Conservation (phyloP, 2,113 vertebrate species). For the Scomber scombrus region DNA sequence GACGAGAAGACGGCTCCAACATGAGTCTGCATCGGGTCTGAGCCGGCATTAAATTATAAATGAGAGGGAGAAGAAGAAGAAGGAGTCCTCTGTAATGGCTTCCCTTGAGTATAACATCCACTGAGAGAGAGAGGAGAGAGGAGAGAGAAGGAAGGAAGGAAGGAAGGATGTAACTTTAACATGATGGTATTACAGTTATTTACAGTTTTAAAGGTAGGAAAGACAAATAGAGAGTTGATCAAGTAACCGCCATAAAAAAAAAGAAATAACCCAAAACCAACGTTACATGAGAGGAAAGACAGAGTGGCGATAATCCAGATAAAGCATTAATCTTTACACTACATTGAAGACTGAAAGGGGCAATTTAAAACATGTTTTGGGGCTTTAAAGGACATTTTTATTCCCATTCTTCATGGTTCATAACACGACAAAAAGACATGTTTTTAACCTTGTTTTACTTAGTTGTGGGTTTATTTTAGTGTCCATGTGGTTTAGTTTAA, state of each 20-base stretch:
- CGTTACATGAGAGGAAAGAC: not conserved
- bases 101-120: conserved; percentile 11
- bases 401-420: not conserved
- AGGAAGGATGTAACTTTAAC: not conserved
- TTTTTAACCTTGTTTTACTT: too few relatives aligned
- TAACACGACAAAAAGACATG: not conserved
- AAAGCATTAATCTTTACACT: not conserved
- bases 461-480: too few relatives aligned
- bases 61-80: conserved; percentile 52
- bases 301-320: not conserved
- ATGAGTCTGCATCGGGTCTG: conserved; percentile 35
- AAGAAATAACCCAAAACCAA: not conserved
- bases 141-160: not conserved
- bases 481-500: too few relatives aligned
- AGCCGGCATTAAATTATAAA: conserved; percentile 42
- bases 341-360: not conserved
- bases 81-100: conserved; percentile 23
- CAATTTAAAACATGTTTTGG: not conserved
- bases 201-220: not conserved
- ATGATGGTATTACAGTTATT: not conserved
- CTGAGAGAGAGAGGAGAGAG: not conserved
- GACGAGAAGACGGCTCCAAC: conserved; percentile 8
- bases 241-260: not conserved
- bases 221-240: not conserved
- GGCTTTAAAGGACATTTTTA: not conserved